Base-by-base conservation (phyloP, 1,140 invertebrate species). In the Tachypleus tridentatus region DNA sequence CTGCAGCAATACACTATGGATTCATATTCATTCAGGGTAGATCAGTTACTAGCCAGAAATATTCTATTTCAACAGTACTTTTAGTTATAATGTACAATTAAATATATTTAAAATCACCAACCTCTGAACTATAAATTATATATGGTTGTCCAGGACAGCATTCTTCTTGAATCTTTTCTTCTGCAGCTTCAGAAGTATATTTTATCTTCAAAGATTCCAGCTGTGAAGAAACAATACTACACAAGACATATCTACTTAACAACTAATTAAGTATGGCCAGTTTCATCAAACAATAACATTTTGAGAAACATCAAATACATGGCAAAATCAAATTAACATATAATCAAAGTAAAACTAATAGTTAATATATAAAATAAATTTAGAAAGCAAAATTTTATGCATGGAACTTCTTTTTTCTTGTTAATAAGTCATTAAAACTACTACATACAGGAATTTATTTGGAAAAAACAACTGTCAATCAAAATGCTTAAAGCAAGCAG, bases 71-170 rank as follows among this genome's bases (percentile, higher is more conserved):
- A 56, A 56, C 11, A 56, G 9, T 56, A 29, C 29, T 0, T 29
- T 29, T 29, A 29, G 29, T 56, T 9, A 56, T 9, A 11, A 9
- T 2, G 54, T 9, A 56, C 54, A 9, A 11, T 9, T 9, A 11
- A 56, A 9, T 9, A 9, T 9, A 11, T 56, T 9, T 56, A 11
- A 71, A 79, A 74, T 88, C 5, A 68, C 47, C 63, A 59, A 67
- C 67, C n/a, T 70, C 64, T 64, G 67, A 69, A 48, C 71, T 68
- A 68, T 75, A 93, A 51, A 76, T 80, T 29, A 97, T 88, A 70
- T 88, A 88, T 0, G 96, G 94, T 60, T 84, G 78, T 3, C 93
- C 92, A 5, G 95, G 96, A 70, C 89, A 88, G 72, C 93, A 95
- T 72, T 93, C 91, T 73, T 97, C 92, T 65, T 84, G 85, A 4